Percentiles rank a stretch among this genome's conserved stretches.
Evolutionary conservation across 2,113 vertebrate species (phyloP).

Genomic region (Dipodomys merriami): DNA sequence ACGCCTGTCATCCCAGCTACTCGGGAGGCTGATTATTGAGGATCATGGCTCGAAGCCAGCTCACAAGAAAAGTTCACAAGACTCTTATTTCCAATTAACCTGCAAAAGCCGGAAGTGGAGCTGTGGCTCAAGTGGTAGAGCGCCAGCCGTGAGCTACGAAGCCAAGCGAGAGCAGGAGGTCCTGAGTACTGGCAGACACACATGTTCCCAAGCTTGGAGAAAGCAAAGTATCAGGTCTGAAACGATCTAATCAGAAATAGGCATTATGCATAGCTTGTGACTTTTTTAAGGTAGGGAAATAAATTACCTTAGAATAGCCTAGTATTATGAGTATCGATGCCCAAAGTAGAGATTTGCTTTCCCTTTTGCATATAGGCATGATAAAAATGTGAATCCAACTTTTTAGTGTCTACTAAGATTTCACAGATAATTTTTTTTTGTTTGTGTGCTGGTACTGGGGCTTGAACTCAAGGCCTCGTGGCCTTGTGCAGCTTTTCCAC

Average conservation of each 20-base stretch:
- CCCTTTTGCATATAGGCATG: background rate
- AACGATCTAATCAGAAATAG: constrained; percentile 5
- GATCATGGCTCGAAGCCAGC: too few species aligned
- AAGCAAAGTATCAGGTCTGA: background rate
- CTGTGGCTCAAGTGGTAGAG: too few species aligned
- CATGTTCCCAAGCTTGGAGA: constrained; percentile 54
- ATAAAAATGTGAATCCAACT: constrained; percentile 12
- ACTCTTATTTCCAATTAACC: too few species aligned
- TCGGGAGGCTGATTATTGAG: too few species aligned
- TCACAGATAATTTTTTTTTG: background rate
- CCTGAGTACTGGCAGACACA: too few species aligned
- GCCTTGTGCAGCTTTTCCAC: too few species aligned
- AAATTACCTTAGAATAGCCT: constrained; percentile 38
- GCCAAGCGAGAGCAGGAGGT: too few species aligned
- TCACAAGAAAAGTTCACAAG: too few species aligned
- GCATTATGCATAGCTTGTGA: rapidly evolving
- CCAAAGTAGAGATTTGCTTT: background rate
- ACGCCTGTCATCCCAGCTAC: too few species aligned
- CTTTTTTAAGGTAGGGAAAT: constrained; percentile 7
- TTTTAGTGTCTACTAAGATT: constrained; percentile 35
- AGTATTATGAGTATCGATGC: background rate
- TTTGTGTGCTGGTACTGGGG: too few species aligned
- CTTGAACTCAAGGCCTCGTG: background rate
- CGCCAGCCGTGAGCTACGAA: too few species aligned
- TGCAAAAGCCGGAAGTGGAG: too few species aligned